These are phyloP conservation scores for Alviniconcha marisindica DNA, from an alignment of 1,140 invertebrate genomes.

Conservation along the genomic window DNA sequence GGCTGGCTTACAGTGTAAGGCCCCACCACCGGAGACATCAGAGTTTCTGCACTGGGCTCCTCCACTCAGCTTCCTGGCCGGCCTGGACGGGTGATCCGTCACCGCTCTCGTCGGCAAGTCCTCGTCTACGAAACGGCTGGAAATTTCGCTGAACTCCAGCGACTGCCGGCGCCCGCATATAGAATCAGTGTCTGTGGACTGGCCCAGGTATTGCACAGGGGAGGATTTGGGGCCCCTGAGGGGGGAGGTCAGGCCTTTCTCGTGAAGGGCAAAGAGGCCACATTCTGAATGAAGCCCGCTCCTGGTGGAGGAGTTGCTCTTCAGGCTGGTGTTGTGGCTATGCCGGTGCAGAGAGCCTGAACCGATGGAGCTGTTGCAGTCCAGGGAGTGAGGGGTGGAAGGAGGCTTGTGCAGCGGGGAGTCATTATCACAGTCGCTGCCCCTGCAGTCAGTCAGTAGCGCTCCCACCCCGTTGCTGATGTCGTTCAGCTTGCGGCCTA, in stretches of 20 bases:
- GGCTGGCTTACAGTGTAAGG: constrained; percentile 48
- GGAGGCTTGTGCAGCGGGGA: constrained; percentile 28
- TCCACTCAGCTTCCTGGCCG: background rate
- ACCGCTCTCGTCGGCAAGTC: background rate
- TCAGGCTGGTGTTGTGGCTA: constrained; percentile 16
- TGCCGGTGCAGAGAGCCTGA: background rate
- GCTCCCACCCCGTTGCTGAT: constrained; percentile 23
- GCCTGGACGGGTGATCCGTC: background rate
- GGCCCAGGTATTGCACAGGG: constrained; percentile 40
- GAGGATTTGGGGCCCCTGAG: background rate
- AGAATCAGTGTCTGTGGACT: constrained; percentile 27
- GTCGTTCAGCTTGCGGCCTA: constrained; percentile 34
- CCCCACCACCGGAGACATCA: background rate
- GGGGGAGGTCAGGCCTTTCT: background rate
- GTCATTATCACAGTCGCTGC: constrained; percentile 32
- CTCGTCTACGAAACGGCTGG: constrained; percentile 17
- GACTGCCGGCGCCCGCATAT: constrained; percentile 36
- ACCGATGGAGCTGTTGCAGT: background rate
- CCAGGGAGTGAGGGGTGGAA: background rate
- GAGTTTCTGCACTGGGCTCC: background rate
- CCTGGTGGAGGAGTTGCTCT: constrained; percentile 6
- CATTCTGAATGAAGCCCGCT: background rate
- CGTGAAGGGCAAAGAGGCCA: background rate
- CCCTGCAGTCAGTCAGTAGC: background rate
- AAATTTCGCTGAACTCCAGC: constrained; percentile 45